Conservation (phyloP, 2,888 invertebrate species). For the Gerris lacustris region DNA sequence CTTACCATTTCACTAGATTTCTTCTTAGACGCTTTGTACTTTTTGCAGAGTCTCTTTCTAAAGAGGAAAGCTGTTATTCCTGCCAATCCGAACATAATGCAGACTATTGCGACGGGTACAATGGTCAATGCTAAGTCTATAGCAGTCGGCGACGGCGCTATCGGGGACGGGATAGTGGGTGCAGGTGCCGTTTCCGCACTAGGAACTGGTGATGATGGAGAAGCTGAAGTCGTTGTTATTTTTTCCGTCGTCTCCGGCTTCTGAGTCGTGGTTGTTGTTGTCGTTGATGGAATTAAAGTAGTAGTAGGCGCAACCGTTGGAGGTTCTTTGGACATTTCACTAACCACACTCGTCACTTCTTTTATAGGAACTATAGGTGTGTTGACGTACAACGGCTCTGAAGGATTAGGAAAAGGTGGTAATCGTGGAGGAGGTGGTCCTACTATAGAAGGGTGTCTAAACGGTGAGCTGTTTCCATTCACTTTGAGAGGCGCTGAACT, state of each 20-base stretch:
- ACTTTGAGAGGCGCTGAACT: constrained; percentile 34
- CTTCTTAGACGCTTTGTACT: constrained; percentile 37
- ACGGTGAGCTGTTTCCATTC: constrained; percentile 30
- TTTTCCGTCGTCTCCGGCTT: not conserved
- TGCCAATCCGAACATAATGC: constrained; percentile 54
- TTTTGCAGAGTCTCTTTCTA: constrained; percentile 54
- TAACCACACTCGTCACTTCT: not conserved
- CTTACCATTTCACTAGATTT: constrained; percentile 58
- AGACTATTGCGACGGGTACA: constrained; percentile 57
- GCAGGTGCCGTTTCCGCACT: constrained; percentile 11
- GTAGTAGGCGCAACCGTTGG: constrained; percentile 24
- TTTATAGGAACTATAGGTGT: not conserved
- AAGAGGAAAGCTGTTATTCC: constrained; percentile 56
- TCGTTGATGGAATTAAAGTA: constrained; percentile 20
- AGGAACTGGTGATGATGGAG: constrained; percentile 19
- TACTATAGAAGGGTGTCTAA: constrained; percentile 37
- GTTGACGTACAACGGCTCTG: not conserved
- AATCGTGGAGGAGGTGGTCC: constrained; percentile 31
- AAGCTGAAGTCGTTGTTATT: constrained; percentile 1
- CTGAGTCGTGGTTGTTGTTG: constrained; percentile 9
- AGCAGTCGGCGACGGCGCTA: constrained; percentile 23
- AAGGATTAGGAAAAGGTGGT: constrained; percentile 26
- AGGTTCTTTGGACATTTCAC: constrained; percentile 15
- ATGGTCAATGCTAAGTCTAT: constrained; percentile 49
- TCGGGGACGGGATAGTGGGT: constrained; percentile 22